Conservation (phyloP, 1,140 invertebrate species). For the Vanessa tameamea region DNA sequence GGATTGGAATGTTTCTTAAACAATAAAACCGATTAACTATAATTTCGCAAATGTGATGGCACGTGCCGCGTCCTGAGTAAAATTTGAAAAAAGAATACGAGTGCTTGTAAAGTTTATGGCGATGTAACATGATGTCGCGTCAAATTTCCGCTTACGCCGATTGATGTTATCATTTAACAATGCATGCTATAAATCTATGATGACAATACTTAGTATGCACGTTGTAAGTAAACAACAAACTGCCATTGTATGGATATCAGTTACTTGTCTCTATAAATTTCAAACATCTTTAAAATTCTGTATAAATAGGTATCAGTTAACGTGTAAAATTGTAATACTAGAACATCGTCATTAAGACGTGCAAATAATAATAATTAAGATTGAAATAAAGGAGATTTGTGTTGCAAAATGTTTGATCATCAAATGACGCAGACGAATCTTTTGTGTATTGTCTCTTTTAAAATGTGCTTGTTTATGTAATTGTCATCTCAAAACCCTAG, state of each 20-base stretch:
- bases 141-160: conserved; percentile 15
- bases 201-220: conserved; percentile 19
- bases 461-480: too few species aligned
- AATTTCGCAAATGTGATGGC: too few species aligned
- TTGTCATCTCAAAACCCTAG: too few species aligned
- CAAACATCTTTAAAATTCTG: conserved; percentile 27
- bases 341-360: conserved; percentile 14
- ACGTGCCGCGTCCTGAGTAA: too few species aligned
- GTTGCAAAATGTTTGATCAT: background rate
- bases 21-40: too few species aligned
- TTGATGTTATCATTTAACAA: conserved; percentile 8
- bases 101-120: too few species aligned
- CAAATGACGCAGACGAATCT: background rate
- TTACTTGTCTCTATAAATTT: conserved; percentile 20
- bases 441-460: too few species aligned
- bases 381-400: background rate
- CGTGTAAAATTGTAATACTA: conserved; percentile 10
- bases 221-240: conserved; percentile 18
- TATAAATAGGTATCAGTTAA: conserved; percentile 11
- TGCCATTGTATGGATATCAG: conserved; percentile 28
- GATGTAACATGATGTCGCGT: background rate
- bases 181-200: background rate
- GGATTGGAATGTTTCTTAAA: too few species aligned
- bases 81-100: too few species aligned
- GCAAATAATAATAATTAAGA: background rate